Percentiles rank a stretch among this genome's conserved stretches.
phyloP scores from a whole-genome alignment of 2,797 vertebrate species.

The Sebastes elongatus region DNA sequence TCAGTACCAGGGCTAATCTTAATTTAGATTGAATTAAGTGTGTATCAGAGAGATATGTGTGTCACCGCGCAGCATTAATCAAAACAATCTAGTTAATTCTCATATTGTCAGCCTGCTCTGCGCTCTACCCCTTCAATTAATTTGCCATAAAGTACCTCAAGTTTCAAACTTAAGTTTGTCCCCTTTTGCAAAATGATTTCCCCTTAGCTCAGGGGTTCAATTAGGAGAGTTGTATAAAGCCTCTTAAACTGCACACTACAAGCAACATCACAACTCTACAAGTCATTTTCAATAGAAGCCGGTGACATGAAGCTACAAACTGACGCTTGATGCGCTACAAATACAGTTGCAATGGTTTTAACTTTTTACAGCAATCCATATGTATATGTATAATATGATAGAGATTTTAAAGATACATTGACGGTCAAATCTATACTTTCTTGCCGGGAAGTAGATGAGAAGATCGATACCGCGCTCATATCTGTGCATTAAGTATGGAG shows the following conservation, averaged over 20 bases:
- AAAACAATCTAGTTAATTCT: slow-evolving; percentile 14
- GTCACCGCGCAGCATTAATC: slow-evolving; percentile 1
- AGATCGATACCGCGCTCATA: not conserved
- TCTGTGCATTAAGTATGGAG: not conserved
- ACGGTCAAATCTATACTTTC: not conserved
- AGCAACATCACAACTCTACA: too few relatives aligned
- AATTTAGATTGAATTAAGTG: not conserved
- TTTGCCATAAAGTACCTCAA: not conserved
- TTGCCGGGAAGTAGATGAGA: not conserved
- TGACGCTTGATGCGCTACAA: too few relatives aligned
- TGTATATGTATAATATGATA: not conserved
- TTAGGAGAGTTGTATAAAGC: not conserved
- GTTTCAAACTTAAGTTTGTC: not conserved
- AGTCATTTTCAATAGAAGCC: too few relatives aligned
- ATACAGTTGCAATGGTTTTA: too few relatives aligned
- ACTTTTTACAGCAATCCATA: not conserved
- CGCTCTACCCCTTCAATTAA: not conserved
- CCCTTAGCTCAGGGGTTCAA: not conserved
- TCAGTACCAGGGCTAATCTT: not conserved
- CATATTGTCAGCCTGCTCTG: not conserved
- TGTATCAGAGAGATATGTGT: not conserved
- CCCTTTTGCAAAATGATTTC: not conserved
- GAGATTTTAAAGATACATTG: not conserved
- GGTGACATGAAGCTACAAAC: too few relatives aligned
- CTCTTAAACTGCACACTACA: not conserved